Conservation (phyloP, 1,140 invertebrate genomes). For the Zeugodacus cucurbitae region DNA sequence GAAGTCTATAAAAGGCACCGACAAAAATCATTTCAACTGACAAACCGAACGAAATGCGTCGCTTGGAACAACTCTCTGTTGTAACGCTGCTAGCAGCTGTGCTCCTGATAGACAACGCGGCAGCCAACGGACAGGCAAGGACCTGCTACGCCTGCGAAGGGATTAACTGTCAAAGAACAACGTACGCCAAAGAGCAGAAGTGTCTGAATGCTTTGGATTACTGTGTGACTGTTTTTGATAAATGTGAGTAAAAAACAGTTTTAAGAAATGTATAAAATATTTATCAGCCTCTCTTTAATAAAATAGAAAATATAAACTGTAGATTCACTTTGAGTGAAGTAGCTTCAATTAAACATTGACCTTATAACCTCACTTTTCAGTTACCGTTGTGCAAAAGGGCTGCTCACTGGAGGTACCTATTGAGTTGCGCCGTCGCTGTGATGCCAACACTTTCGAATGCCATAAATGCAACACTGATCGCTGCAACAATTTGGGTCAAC, state of each 20-base stretch:
- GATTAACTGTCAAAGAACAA: slow-evolving; percentile 55
- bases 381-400: slow-evolving; percentile 56
- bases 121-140: slow-evolving; percentile 46
- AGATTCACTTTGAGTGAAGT: neutral
- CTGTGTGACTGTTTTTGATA: slow-evolving; percentile 49
- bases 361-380: slow-evolving; percentile 42
- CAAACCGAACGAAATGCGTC: neutral
- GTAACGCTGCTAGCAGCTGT: neutral
- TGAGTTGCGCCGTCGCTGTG: slow-evolving; percentile 50
- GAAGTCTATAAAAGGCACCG: slow-evolving; percentile 3
- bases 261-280: slow-evolving; percentile 16
- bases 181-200: slow-evolving; percentile 39
- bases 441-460: slow-evolving; percentile 48
- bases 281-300: neutral
- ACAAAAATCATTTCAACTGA: neutral
- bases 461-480: slow-evolving; percentile 59
- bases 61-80: neutral
- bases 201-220: slow-evolving; percentile 56
- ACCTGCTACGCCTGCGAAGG: slow-evolving; percentile 56
- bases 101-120: neutral
- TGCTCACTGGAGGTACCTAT: slow-evolving; percentile 57
- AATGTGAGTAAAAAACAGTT: slow-evolving; percentile 45
- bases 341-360: neutral
- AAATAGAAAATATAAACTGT: neutral
- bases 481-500: slow-evolving; percentile 59